phyloP scores from a whole-genome alignment of 2,797 vertebrate genomes.

The Enteromius argenteus region DNA sequence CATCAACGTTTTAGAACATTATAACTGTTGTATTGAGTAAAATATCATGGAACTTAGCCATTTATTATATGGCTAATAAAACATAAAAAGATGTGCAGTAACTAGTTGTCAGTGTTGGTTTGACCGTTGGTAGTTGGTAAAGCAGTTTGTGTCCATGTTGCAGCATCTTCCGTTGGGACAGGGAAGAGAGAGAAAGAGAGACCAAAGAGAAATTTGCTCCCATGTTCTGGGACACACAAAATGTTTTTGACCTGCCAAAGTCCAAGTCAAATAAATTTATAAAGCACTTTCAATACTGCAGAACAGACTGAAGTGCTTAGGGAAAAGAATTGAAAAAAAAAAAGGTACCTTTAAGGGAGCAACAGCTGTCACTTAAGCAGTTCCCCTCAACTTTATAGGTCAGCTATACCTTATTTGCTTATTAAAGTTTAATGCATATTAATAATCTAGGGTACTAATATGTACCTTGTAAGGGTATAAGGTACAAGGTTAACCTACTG shows the following conservation, averaged over 20 bases:
- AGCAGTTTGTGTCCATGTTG: slow-evolving; percentile 49
- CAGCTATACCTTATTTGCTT: neutral
- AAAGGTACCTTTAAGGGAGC: neutral
- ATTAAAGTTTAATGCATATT: no score
- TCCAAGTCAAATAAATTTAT: neutral
- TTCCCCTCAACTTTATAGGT: neutral
- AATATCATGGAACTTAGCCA: neutral
- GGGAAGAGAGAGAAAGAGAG: slow-evolving; percentile 6
- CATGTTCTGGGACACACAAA: neutral
- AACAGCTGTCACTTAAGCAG: neutral
- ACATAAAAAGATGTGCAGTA: neutral
- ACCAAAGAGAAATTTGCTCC: neutral
- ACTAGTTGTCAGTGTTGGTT: slow-evolving; percentile 13
- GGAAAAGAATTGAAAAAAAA: no score
- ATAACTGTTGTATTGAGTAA: neutral
- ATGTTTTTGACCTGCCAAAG: neutral
- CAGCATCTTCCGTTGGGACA: slow-evolving; percentile 51
- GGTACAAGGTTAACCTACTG: no score
- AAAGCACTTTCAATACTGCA: neutral
- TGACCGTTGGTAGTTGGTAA: slow-evolving; percentile 53
- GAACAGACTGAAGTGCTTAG: neutral
- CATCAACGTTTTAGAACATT: neutral
- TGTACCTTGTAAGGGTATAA: neutral
- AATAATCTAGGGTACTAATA: neutral
- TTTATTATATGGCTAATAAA: neutral